Evolutionary conservation across 2,797 vertebrate genomes (phyloP).

Genomic region (Sebastes diploproa): DNA sequence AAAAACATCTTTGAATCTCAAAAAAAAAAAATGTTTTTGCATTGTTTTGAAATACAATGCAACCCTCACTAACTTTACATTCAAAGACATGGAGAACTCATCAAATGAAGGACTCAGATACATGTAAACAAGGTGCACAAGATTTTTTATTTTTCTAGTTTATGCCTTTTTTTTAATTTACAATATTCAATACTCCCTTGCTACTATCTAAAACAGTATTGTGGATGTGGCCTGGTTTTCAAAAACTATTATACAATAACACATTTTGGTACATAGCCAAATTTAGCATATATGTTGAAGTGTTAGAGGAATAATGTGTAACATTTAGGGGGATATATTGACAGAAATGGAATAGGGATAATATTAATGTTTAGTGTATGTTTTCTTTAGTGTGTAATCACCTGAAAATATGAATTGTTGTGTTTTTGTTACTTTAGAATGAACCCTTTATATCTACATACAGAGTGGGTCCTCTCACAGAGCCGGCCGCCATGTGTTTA

Average conservation of each 20-base stretch:
- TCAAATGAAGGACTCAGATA: neutral
- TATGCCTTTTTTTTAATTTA: neutral
- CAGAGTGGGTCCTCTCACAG: no score
- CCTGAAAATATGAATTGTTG: no score
- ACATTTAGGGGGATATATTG: no score
- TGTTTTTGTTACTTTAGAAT: no score
- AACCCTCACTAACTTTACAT: neutral
- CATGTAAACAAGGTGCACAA: neutral
- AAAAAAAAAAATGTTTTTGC: no score
- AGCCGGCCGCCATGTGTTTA: no score
- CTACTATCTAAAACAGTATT: neutral
- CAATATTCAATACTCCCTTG: neutral
- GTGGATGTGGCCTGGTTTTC: neutral
- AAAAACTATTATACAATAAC: neutral
- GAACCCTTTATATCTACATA: no score
- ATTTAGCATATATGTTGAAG: neutral
- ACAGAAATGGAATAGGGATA: no score
- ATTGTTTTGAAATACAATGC: neutral
- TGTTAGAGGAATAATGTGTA: no score
- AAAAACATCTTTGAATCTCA: neutral
- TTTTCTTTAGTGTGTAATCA: no score
- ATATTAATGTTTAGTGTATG: no score
- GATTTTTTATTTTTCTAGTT: neutral
- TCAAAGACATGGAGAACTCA: neutral
- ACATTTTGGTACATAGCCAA: neutral